Evolutionary conservation across 2,113 vertebrate species (phyloP), one percentile per base, ranked within the genome.

Genomic region (Cyprinodon tularosa): DNA sequence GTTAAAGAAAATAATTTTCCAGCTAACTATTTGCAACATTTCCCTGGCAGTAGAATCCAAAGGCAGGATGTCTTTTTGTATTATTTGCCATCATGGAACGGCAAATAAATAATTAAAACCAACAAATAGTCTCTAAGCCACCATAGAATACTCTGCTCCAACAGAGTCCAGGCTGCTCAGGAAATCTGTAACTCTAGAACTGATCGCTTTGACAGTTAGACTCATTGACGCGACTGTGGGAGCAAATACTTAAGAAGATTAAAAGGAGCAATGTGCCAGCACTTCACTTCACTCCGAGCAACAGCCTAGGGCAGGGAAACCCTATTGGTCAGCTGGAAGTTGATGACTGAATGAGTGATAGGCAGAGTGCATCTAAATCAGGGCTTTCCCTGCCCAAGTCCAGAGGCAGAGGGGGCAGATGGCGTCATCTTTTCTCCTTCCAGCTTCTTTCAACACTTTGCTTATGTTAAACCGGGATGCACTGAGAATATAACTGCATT

Each of bases 181-280:
- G 70, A 72, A 84, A 86, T 67, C 73, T 74, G 79, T 72, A 71
- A 66, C 62, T 20, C 44, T 22, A 1, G 63, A 71, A 88, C 90
- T 81, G 42, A 83, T 92, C 78, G 63, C 65, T 75, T 44, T 86
- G 90, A 88, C 86, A 73, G 82, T 69, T 81, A 64, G 71, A 74
- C 88, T 83, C 81, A 77, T 88, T 90, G 89, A 80, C 42, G 20
- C 62, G 67, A 71, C 62, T 66, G 84, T 78, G 80, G 72, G 71
- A 75, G 78, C 57, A 66, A 89, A 89, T 90, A 92, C 92, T 93
- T 91, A 92, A 90, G 71, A 70, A 90, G 90, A 94, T 93, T 94
- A 91, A 92, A 94, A 86, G 85, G 78, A 87, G 87, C 73, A 80
- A 67, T 62, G 67, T 90, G 92, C 91, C 92, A 93, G 81, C 80